Percentiles rank a stretch among this genome's conserved stretches.
These are phyloP conservation scores for Rhadina sibilatrix DNA, from an alignment of 2,113 vertebrate genomes.

Conservation along the genomic window DNA sequence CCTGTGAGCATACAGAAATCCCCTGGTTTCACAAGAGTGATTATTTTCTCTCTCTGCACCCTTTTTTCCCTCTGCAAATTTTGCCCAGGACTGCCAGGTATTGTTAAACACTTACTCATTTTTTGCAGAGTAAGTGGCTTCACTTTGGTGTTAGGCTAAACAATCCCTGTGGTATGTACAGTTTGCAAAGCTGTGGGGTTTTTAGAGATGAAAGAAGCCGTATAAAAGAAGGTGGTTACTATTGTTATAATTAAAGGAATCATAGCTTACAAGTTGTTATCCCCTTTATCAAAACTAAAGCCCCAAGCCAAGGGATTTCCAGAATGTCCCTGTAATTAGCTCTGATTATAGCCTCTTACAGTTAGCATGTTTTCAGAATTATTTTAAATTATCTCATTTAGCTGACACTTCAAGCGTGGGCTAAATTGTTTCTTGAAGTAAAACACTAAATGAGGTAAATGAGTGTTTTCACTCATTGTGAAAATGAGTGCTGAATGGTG, in stretches of 20 bases:
- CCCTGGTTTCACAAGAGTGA: not conserved
- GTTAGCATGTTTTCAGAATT: constrained; percentile 14
- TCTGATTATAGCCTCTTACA: constrained; percentile 45
- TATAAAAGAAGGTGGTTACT: not conserved
- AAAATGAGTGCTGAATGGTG: not conserved
- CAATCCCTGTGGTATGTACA: not conserved
- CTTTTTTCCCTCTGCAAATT: not conserved
- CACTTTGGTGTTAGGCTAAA: not conserved
- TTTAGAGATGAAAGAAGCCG: not conserved
- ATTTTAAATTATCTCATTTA: constrained; percentile 39
- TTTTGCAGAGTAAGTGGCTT: not conserved
- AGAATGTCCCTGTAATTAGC: constrained; percentile 55
- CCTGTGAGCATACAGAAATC: not conserved
- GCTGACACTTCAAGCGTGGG: not conserved
- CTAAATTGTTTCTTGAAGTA: constrained; percentile 27
- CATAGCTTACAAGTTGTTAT: constrained; percentile 28
- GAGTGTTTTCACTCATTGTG: not conserved
- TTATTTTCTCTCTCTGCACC: not conserved
- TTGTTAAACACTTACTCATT: not conserved
- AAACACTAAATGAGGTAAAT: constrained; percentile 28
- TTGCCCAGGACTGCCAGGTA: not conserved
- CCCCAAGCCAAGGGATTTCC: constrained; percentile 35
- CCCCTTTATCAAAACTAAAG: constrained; percentile 41
- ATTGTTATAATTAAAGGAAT: constrained; percentile 28
- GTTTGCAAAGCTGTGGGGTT: not conserved